These are phyloP conservation scores for Rhombomys opimus DNA, from an alignment of 2,113 vertebrate genomes.

Conservation along the genomic window DNA sequence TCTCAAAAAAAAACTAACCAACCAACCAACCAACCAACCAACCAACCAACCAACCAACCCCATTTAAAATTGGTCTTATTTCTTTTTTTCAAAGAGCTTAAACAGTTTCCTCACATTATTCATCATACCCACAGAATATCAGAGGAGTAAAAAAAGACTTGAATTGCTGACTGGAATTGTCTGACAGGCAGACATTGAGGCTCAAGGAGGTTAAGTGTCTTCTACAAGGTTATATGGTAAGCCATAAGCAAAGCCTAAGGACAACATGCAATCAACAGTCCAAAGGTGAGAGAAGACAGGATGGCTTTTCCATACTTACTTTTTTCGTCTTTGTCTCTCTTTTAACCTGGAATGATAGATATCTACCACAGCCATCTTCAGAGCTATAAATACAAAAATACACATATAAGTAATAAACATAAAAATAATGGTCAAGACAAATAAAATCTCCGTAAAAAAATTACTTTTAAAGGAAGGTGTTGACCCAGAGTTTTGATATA, in stretches of 20 bases:
- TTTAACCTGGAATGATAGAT: conserved; percentile 99
- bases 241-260: background rate
- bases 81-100: background rate
- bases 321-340: conserved; percentile 97
- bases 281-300: conserved; percentile 16
- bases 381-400: conserved; percentile 87
- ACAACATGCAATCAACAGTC: background rate
- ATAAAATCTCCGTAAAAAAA: conserved; percentile 61
- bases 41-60: no score
- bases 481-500: background rate
- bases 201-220: background rate
- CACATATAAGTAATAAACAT: background rate
- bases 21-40: no score
- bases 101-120: conserved; percentile 24
- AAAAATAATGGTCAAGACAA: conserved; percentile 30
- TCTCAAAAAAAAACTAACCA: no score
- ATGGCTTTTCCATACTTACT: conserved; percentile 89
- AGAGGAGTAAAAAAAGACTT: conserved; percentile 27
- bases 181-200: conserved; percentile 45
- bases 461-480: background rate
- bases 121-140: conserved; percentile 1
- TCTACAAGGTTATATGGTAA: conserved; percentile 5
- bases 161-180: background rate
- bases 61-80: no score
- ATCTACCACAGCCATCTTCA: conserved; percentile 98